phyloP scores from a whole-genome alignment of 2,797 vertebrate species.

The Gymnodraco acuticeps region DNA sequence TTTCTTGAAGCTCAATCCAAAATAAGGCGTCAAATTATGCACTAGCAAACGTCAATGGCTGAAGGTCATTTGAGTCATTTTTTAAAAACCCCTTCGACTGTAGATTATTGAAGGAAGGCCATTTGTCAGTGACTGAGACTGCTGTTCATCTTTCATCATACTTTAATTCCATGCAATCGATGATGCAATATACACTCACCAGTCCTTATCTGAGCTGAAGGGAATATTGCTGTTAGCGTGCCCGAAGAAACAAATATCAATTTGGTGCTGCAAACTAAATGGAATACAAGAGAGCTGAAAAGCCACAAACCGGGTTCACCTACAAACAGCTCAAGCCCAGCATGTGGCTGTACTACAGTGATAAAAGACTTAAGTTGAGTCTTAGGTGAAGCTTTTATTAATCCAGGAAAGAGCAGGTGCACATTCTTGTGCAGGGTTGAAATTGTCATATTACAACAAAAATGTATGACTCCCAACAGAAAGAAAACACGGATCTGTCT shows the following conservation, averaged over 20 bases:
- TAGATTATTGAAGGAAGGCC: not conserved
- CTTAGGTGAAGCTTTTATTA: slow-evolving; percentile 27
- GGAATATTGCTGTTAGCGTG: slow-evolving; percentile 32
- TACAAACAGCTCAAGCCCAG: slow-evolving; percentile 12
- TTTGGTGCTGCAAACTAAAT: slow-evolving; percentile 15
- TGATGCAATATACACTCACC: slow-evolving; percentile 41
- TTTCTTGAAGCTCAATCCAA: slow-evolving; percentile 36
- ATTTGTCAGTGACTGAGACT: slow-evolving; percentile 20
- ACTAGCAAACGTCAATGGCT: slow-evolving; percentile 6
- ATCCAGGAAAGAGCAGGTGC: slow-evolving; percentile 58
- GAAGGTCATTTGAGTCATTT: not conserved
- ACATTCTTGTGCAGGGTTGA: slow-evolving; percentile 52
- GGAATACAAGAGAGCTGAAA: slow-evolving; percentile 7
- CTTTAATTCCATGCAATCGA: slow-evolving; percentile 40
- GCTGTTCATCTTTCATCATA: slow-evolving; percentile 44
- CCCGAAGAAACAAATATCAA: slow-evolving; percentile 27
- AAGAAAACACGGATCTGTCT: slow-evolving; percentile 45
- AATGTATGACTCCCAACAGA: slow-evolving; percentile 46
- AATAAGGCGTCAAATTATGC: slow-evolving; percentile 22
- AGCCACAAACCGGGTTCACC: slow-evolving; percentile 15
- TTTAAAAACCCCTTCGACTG: not conserved
- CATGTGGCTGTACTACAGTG: not conserved
- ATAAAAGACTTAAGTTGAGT: slow-evolving; percentile 15
- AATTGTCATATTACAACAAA: slow-evolving; percentile 47
- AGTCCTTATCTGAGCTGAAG: slow-evolving; percentile 27